A percentile compares a stretch with the other conserved stretches of the same genome.
Evolutionary conservation across 2,113 vertebrate species (phyloP).

Genomic region (Ibidorhyncha struthersii): DNA sequence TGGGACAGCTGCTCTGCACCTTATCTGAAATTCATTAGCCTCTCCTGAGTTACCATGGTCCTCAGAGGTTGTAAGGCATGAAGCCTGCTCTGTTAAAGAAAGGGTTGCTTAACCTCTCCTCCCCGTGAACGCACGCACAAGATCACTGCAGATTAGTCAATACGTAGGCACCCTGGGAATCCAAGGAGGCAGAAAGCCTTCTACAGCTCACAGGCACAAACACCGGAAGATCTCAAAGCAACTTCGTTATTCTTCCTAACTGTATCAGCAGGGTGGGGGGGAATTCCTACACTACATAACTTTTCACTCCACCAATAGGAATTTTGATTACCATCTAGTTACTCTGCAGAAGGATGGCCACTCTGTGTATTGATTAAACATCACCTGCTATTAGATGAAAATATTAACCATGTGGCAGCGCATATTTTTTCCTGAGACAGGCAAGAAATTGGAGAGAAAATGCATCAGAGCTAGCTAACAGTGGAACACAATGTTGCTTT

Average conservation of each 20-base stretch:
- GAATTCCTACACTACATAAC: neutral
- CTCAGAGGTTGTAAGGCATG: neutral
- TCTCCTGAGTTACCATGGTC: neutral
- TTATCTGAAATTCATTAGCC: slow-evolving; percentile 30
- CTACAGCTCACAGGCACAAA: neutral
- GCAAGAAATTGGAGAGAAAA: neutral
- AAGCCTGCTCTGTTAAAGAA: neutral
- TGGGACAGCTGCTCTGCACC: neutral
- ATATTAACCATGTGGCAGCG: neutral
- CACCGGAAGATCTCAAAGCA: neutral
- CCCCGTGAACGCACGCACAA: neutral
- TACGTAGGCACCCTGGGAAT: neutral
- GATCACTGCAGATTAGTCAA: neutral
- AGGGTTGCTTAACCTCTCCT: neutral
- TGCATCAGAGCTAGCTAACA: neutral
- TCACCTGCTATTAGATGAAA: neutral
- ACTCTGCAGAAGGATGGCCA: neutral
- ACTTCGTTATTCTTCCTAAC: neutral
- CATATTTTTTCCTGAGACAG: neutral
- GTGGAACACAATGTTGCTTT: neutral
- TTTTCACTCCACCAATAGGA: neutral
- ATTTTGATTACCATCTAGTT: neutral
- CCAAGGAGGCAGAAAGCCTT: neutral
- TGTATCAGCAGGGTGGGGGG: neutral
- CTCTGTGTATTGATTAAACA: neutral